Percentiles rank a stretch among this genome's conserved stretches.
Evolutionary conservation across 2,797 vertebrate species (phyloP).

Genomic region (Rhabdomys pumilio): DNA sequence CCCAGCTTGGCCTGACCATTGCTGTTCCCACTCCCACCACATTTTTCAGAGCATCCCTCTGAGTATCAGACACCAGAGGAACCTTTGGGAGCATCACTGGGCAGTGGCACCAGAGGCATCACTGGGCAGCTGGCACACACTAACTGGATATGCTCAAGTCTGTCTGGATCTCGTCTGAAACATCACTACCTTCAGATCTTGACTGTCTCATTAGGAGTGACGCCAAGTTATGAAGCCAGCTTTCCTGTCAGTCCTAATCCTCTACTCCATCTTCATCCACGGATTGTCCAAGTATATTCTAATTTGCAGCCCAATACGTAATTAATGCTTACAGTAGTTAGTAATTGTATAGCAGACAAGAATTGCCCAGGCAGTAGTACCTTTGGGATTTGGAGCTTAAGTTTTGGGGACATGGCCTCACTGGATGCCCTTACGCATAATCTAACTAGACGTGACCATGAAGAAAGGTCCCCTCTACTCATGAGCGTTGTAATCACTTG

Average conservation of each 20-base stretch:
- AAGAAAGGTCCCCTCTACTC: too few relatives aligned
- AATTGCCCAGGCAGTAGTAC: not conserved
- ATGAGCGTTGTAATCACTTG: not conserved
- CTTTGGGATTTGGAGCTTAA: too few relatives aligned
- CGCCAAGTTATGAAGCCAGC: not conserved
- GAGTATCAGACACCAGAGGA: not conserved
- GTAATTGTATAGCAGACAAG: not conserved
- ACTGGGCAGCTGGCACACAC: not conserved
- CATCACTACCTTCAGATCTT: not conserved
- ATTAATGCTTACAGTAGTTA: not conserved
- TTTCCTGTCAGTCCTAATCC: not conserved
- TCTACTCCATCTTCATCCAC: not conserved
- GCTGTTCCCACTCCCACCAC: not conserved
- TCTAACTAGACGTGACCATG: not conserved
- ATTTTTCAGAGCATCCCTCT: not conserved
- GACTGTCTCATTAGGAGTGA: not conserved
- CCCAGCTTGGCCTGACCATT: not conserved
- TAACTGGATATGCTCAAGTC: not conserved
- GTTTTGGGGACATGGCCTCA: not conserved
- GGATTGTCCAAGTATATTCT: not conserved
- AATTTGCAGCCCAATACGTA: not conserved
- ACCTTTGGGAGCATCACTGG: not conserved
- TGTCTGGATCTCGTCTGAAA: not conserved
- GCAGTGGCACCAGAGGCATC: too few relatives aligned
- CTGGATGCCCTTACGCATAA: too few relatives aligned